Evolutionary conservation across 2,797 vertebrate genomes (phyloP).

Genomic region (Chaunax sp.): DNA sequence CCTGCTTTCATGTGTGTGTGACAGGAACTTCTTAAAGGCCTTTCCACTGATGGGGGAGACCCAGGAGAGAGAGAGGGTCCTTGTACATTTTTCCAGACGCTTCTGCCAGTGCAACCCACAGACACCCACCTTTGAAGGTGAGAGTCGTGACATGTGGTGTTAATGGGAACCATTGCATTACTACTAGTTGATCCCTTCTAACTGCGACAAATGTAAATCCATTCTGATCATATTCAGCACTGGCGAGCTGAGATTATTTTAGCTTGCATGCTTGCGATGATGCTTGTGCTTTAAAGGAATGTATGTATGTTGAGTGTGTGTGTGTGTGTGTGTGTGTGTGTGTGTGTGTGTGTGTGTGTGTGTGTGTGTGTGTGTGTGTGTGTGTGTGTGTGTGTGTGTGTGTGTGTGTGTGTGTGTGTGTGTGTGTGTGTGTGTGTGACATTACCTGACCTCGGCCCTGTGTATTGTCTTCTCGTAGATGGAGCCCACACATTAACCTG

Average conservation of each 20-base stretch:
- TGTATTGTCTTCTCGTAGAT: slow-evolving; percentile 82
- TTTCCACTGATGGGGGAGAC: slow-evolving; percentile 98
- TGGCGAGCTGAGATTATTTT: not conserved
- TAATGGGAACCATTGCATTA: not conserved
- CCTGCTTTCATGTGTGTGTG: slow-evolving; percentile 20
- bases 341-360: slow-evolving; percentile 1
- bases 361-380: not conserved
- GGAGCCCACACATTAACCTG: slow-evolving; percentile 96
- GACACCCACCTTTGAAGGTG: slow-evolving; percentile 91
- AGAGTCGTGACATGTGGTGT: slow-evolving; percentile 5
- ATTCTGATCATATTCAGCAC: not conserved
- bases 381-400: no score
- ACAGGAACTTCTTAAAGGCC: slow-evolving; percentile 93
- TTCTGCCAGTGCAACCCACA: slow-evolving; percentile 93
- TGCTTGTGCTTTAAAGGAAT: not conserved
- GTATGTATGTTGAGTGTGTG: not conserved
- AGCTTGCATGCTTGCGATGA: no score
- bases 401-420: slow-evolving; percentile 3
- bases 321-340: no score
- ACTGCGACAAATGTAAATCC: slow-evolving; percentile 2
- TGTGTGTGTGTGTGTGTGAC: slow-evolving; percentile 4
- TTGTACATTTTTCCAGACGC: slow-evolving; percentile 94
- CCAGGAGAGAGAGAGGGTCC: slow-evolving; percentile 93
- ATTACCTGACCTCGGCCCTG: slow-evolving; percentile 36
- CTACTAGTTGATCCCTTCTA: not conserved